phyloP scores from a whole-genome alignment of 2,797 vertebrate species.

The Bryconaethiops microstoma region DNA sequence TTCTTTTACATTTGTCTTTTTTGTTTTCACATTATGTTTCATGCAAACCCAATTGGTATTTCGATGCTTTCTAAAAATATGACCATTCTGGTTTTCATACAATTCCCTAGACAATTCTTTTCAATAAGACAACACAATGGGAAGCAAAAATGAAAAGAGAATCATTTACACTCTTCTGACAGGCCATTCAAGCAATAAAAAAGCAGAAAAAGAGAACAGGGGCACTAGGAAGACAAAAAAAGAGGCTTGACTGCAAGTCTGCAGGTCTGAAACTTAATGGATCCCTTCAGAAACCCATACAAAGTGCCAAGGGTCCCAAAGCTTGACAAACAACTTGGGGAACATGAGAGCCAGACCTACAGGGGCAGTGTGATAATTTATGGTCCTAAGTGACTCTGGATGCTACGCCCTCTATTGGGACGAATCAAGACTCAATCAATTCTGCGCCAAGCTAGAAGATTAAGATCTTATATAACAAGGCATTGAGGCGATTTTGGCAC shows the following conservation, averaged over 20 bases:
- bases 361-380: conserved; percentile 43
- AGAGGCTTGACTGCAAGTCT: conserved; percentile 58
- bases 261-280: conserved; percentile 54
- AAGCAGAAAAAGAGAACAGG: conserved; percentile 57
- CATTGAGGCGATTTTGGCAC: conserved; percentile 16
- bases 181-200: not conserved
- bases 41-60: no score
- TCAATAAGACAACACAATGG: not conserved
- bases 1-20: no score
- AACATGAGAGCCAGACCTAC: conserved; percentile 61
- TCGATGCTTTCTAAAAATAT: no score
- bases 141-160: not conserved
- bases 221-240: conserved; percentile 56
- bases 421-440: conserved; percentile 35
- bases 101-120: conserved; percentile 1
- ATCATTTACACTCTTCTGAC: not conserved
- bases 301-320: conserved; percentile 73
- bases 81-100: no score
- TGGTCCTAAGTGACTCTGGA: conserved; percentile 39
- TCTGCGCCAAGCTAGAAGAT: conserved; percentile 17
- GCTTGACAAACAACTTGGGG: conserved; percentile 71
- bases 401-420: conserved; percentile 53
- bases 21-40: no score
- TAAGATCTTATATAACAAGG: conserved; percentile 44
- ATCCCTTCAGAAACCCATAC: conserved; percentile 65